phyloP scores from a whole-genome alignment of 2,797 vertebrate genomes.

The Threskiornis aethiopicus region DNA sequence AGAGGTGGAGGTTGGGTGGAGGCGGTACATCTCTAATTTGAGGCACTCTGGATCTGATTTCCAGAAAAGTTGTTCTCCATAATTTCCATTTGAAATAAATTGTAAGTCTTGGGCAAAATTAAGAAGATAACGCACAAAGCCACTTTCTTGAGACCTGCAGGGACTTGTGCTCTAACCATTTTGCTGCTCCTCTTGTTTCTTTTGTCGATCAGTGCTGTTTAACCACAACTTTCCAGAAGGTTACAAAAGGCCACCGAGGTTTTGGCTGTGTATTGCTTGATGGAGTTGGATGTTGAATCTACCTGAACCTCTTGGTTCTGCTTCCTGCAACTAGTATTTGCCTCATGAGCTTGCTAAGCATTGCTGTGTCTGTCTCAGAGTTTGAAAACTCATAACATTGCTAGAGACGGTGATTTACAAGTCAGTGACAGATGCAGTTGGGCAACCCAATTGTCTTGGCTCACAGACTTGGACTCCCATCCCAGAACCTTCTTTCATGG shows the following conservation, averaged over 20 bases:
- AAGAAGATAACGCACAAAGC: neutral
- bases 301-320: neutral
- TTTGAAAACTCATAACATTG: neutral
- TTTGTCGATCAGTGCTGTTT: neutral
- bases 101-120: neutral
- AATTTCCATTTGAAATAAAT: neutral
- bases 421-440: neutral
- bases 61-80: neutral
- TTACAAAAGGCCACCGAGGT: neutral
- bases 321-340: neutral
- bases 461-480: neutral
- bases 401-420: conserved; percentile 7
- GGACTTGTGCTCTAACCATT: neutral
- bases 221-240: neutral
- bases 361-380: neutral
- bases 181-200: neutral
- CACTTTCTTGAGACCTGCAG: neutral
- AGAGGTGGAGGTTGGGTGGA: neutral
- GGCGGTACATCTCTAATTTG: conserved; percentile 15
- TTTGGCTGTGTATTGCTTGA: neutral
- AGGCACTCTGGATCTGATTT: neutral
- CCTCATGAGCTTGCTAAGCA: neutral
- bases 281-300: neutral
- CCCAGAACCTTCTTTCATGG: neutral
- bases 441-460: neutral